Evolutionary conservation across 64 coral and sea anemone genomes (phyloP), one percentile per base, ranked within the genome.

Genomic region (Dendrophyllia cribrosa): DNA sequence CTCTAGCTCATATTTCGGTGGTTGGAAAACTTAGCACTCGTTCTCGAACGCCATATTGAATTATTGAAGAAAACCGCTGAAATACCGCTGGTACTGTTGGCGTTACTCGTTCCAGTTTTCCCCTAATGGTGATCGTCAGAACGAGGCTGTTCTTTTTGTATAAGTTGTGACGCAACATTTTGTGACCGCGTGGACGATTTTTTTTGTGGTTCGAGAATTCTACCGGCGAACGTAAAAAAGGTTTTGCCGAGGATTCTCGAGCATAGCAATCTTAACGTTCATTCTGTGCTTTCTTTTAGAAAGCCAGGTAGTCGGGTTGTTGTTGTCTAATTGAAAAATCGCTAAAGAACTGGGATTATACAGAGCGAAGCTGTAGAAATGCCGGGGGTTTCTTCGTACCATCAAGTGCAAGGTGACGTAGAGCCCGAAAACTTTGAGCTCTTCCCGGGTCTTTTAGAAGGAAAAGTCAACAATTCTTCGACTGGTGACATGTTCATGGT

Each of bases 131-230:
- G 15, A 12, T 13, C 7, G 7, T 58, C 61, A 14, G 12, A 64
- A 17, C 61, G 61, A 14, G 17, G 13, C 61, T 17, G 20, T 23
- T 4, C 8, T 9, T 9, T 52, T 64, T 83, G 17, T 45, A 83
- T 14, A 73, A 75, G 43, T 22, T 22, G 80, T 83, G 80, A 66
- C 80, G 60, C 80, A 65, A 82, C 58, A 60, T 20, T 2, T 47
- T 45, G 45, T 6, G 3, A n/a, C 78, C 78, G 56, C 78, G 26
- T 63, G 58, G 78, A 19, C 7, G 9, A 63, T 34, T 47, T 48
- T 17, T 5, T 44, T 46, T 21, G 43, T 22, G 44, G 63, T 19
- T 9, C 6, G 53, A 7, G 13, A 56, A 58, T 21, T 7, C 15
- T 73, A 22, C 14, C 14, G 14, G 15, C 8, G 13, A 17, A n/a